phyloP scores from a whole-genome alignment of 2,888 invertebrate species.

The Pachydiplax longipennis region DNA sequence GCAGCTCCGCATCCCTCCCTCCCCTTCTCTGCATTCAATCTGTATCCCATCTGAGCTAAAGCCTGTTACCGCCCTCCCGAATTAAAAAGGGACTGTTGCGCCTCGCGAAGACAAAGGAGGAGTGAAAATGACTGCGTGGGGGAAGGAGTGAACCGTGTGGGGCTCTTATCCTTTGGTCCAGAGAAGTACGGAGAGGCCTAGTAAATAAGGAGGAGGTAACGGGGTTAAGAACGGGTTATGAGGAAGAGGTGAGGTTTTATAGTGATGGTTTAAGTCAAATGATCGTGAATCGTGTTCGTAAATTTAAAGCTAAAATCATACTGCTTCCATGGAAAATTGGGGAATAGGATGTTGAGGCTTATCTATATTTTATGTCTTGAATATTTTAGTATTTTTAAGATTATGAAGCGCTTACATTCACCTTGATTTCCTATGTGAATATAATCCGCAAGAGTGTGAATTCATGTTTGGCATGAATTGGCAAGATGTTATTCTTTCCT shows the following conservation, averaged over 20 bases:
- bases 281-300: no score
- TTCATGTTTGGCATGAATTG: no score
- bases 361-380: no score
- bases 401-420: no score
- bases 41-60: not conserved
- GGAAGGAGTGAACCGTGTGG: not conserved
- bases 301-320: no score
- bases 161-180: not conserved
- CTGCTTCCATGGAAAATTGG: no score
- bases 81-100: not conserved
- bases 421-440: no score
- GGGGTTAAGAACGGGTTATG: not conserved
- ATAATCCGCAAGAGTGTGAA: no score
- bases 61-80: not conserved
- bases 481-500: no score
- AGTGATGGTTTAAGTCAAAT: not conserved
- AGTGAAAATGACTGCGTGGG: not conserved
- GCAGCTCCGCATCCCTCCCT: not conserved
- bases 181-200: not conserved
- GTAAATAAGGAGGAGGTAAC: not conserved
- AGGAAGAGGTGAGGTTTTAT: not conserved
- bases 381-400: no score
- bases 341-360: no score
- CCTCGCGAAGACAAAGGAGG: not conserved
- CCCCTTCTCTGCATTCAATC: not conserved